These are phyloP conservation scores for Diglossa brunneiventris DNA, from an alignment of 2,113 vertebrate species.

Conservation along the genomic window DNA sequence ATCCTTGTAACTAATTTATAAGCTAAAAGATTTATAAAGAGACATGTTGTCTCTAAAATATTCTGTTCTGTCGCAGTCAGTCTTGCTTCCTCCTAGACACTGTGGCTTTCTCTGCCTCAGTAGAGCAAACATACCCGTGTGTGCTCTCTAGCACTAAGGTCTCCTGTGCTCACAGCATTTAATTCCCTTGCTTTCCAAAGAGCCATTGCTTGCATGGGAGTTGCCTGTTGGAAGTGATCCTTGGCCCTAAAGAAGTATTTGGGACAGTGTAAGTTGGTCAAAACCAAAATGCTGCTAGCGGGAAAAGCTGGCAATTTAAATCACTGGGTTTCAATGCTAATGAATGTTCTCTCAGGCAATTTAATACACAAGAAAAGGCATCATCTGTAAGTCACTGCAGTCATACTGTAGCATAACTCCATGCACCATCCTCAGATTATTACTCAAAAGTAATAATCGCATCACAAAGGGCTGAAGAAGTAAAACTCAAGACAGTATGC, in stretches of 20 bases:
- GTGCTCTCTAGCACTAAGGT: neutral
- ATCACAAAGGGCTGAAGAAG: neutral
- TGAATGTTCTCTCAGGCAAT: neutral
- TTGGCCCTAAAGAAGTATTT: neutral
- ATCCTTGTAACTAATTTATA: conserved; percentile 13
- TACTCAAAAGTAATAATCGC: neutral
- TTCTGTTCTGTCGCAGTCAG: neutral
- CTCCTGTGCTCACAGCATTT: neutral
- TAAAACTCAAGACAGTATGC: neutral
- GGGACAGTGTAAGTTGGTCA: neutral
- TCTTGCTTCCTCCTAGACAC: neutral
- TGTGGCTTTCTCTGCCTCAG: neutral
- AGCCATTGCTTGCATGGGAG: neutral
- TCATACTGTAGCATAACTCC: neutral
- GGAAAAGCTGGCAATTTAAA: neutral
- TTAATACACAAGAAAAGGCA: neutral
- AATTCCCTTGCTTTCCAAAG: neutral
- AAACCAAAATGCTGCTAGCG: neutral
- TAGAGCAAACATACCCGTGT: neutral
- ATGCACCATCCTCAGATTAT: neutral
- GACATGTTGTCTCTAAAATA: neutral
- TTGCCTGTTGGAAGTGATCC: neutral
- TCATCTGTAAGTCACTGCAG: neutral
- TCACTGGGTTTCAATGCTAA: neutral
- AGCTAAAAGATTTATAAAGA: neutral